Base-by-base conservation (phyloP, 1,140 invertebrate genomes). In the Tetranychus cinnabarinus region DNA sequence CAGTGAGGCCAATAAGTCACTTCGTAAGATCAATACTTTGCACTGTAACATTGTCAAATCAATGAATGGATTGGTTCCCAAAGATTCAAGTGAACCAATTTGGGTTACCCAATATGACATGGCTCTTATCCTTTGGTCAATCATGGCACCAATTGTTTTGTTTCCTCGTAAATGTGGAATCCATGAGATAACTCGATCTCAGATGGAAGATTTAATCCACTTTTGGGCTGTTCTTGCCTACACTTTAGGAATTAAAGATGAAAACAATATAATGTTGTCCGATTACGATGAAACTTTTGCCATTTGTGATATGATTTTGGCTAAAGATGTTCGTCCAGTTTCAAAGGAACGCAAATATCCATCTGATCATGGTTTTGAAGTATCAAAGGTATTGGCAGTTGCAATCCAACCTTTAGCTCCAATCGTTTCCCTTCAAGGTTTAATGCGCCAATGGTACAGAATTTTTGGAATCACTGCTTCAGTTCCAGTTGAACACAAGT, bases 191-290 rank as follows among this genome's bases (percentile, higher is more conserved):
- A 75, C 74, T 31, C 66, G 75, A 10, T 75, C 78, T 34, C 81
- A 84, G 58, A 67, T 82, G 31, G 80, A 85, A 56, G 81, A 80
- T 12, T 81, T 86, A 58, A 71, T 84, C 3, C 85, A 91, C 69
- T 80, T 88, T 64, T 91, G 87, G 87, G 76, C 79, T 54, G 80
- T 85, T 1, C 79, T 90, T 42, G 86, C 86, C 1, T 77, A 81
- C 67, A 70, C 85, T 65, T 75, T 91, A 54, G 88, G 88, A 2
- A 80, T 89, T 15, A 78, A 86, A 64, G 86, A 91, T 66, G 79
- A 77, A 78, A 78, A 73, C 63, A 82, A 81, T 65, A 34, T 80
- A 33, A 80, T 78, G 62, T 65, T 68, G 0, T 77, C 74, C 0
- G 70, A 66, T 46, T 66, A 77, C 46, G 66, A 71, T n/a, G 72